Base-by-base conservation (phyloP, 2,888 invertebrate genomes). In the Conus canariensis region DNA sequence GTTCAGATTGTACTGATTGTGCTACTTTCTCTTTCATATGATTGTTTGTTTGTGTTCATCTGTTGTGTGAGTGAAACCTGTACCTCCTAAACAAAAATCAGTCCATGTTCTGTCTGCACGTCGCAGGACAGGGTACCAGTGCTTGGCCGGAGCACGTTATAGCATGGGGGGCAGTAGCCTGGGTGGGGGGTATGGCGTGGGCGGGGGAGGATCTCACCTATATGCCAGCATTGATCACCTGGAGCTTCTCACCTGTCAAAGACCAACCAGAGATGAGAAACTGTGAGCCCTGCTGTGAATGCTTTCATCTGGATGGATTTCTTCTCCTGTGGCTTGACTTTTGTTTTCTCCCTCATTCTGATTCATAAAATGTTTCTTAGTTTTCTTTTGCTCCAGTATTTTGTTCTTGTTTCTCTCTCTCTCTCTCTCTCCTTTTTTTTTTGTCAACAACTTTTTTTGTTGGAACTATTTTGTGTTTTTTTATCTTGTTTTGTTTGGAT, bases 171-270 rank as follows among this genome's bases (percentile, higher is more conserved):
- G 67, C 16, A 86, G 86, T 86, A 86, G 86, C 74, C 25, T 56
- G 74, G 74, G 87, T 87, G 87, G 70, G 87, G 87, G 87, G 87
- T 74, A 87, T 70, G 87, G 87, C 19, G 86, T 22, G 30, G 88
- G 83, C 16, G 83, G 88, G 56, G 83, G 83, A n/a, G 67, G 60
- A 60, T 85, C 89, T 64, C 89, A 89, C 89, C 89, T 89, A 56
- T 89, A 89, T 59, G 85, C 89, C 85, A 89, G 89, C 77, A 89
- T 89, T 59, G 89, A 89, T 58, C 89, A 89, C 70, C 89, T 89
- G 64, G 85, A 89, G 58, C 85, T 89, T 14, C 60, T 89, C 56
- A 85, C 89, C n/a, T 45, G 58, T 25, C 30, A 59, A 30, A 70
- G 74, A 12, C 25, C 89, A 8, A 25, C 89, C 4, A 22, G 64